A percentile compares a stretch with the other conserved stretches of the same genome.
phyloP scores from a whole-genome alignment of 35 echinoderm and acorn worm species.

The Strongylocentrotus purpuratus region DNA sequence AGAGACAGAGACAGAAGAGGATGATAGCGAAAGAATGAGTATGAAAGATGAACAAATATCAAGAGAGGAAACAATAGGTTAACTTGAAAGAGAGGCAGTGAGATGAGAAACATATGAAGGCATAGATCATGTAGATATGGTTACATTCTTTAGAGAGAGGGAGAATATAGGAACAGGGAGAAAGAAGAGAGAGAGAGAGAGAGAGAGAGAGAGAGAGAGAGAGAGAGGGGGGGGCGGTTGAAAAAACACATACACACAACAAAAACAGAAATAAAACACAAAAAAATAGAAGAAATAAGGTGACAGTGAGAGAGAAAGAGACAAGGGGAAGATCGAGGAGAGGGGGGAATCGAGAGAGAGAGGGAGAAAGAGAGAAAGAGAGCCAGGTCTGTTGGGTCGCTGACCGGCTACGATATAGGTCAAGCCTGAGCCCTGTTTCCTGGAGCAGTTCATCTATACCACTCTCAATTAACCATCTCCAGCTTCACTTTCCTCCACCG shows the following conservation, averaged over 20 bases:
- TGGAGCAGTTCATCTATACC: not conserved
- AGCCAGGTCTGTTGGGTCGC: not conserved
- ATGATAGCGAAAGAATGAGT: no score
- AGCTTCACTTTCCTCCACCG: not conserved
- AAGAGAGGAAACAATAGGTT: no score
- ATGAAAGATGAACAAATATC: no score
- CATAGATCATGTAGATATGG: no score
- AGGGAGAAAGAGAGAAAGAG: not conserved
- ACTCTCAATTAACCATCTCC: not conserved
- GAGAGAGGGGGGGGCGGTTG: not conserved
- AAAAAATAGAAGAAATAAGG: no score
- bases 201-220: not conserved
- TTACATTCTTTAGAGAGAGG: no score
- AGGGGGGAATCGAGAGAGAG: not conserved
- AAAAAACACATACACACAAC: no score
- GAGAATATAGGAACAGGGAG: no score
- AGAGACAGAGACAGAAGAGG: no score
- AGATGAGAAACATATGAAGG: no score
- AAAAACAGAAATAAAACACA: no score
- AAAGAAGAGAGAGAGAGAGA: not conserved
- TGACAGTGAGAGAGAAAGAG: not conserved
- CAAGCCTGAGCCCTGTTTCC: not conserved
- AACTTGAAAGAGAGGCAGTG: no score
- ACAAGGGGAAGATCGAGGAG: not conserved
- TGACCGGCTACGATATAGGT: not conserved